Percentiles rank a stretch among this genome's conserved stretches.
Conservation (phyloP, 2,888 invertebrate genomes). For the Horisme vitalbata region DNA sequence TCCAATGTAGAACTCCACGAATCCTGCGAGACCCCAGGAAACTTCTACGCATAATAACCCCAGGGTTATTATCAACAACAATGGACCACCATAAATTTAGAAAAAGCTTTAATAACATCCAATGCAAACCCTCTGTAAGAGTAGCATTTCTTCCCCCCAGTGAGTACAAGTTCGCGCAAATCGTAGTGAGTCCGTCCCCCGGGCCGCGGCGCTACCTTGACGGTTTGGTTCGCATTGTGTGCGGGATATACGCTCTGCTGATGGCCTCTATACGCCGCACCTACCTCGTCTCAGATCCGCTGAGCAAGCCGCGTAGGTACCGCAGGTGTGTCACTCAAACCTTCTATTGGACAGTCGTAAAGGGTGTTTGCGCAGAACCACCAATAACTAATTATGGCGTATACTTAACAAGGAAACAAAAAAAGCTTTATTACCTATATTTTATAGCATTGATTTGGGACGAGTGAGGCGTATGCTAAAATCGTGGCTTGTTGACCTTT, state of each 20-base stretch:
- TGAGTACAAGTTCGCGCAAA: constrained; percentile 68
- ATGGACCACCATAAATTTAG: too few relatives aligned
- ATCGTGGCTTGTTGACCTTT: too few relatives aligned
- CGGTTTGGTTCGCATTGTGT: constrained; percentile 69
- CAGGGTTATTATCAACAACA: too few relatives aligned
- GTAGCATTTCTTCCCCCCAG: constrained; percentile 55
- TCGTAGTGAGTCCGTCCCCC: constrained; percentile 51
- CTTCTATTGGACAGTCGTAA: not conserved
- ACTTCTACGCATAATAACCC: too few relatives aligned
- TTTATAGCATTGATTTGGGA: too few relatives aligned
- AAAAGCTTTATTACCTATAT: not conserved
- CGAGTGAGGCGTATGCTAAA: too few relatives aligned
- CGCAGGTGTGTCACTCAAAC: constrained; percentile 48
- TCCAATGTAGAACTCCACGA: too few relatives aligned
- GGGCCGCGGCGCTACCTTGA: constrained; percentile 45
- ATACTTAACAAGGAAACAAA: not conserved
- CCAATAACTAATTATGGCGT: not conserved
- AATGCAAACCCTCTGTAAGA: constrained; percentile 5
- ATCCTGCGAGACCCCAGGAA: too few relatives aligned
- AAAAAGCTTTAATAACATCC: not conserved
- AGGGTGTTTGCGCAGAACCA: constrained; percentile 2
- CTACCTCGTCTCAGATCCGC: constrained; percentile 42
- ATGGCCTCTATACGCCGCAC: constrained; percentile 46
- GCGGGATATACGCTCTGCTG: constrained; percentile 55
- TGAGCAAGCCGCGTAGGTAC: constrained; percentile 49